Percentiles rank a stretch among this genome's conserved stretches.
These are phyloP conservation scores for Hipparchia sbordonii DNA, from an alignment of 2,888 invertebrate species.

Conservation along the genomic window DNA sequence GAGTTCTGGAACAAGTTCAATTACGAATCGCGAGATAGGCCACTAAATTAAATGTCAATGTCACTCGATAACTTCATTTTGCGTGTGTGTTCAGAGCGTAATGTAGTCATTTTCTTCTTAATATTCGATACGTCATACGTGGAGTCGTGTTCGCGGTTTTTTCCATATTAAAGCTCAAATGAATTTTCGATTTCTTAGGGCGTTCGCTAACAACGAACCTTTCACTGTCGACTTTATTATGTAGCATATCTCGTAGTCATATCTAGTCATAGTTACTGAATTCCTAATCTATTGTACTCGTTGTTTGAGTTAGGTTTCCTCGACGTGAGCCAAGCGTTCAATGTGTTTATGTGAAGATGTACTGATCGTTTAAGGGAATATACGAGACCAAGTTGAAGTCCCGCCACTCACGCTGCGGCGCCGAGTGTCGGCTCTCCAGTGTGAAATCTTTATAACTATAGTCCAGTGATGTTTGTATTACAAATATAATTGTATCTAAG, in stretches of 20 bases:
- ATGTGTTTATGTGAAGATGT: not conserved
- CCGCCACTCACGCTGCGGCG: not conserved
- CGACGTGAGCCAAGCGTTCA: not conserved
- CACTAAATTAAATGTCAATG: conserved; percentile 30
- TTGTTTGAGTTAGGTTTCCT: conserved; percentile 11
- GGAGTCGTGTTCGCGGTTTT: conserved; percentile 52
- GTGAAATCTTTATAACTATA: not conserved
- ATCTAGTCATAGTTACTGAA: conserved; percentile 58
- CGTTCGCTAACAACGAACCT: conserved; percentile 60
- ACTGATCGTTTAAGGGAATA: not conserved
- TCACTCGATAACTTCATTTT: conserved; percentile 45
- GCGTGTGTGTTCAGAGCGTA: conserved; percentile 67
- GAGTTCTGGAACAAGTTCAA: conserved; percentile 13
- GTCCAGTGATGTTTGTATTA: conserved; percentile 15
- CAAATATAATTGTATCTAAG: conserved; percentile 3
- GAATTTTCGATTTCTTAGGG: conserved; percentile 61
- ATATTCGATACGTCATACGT: conserved; percentile 43
- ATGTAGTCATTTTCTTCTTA: conserved; percentile 59
- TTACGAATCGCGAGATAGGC: conserved; percentile 1
- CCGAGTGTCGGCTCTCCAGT: not conserved
- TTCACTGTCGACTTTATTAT: conserved; percentile 61
- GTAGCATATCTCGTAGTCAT: conserved; percentile 79
- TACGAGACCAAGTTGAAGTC: not conserved
- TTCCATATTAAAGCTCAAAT: conserved; percentile 55
- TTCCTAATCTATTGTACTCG: conserved; percentile 27